phyloP scores from a whole-genome alignment of 2,888 invertebrate genomes.

The Rhorus exstirpatorius region DNA sequence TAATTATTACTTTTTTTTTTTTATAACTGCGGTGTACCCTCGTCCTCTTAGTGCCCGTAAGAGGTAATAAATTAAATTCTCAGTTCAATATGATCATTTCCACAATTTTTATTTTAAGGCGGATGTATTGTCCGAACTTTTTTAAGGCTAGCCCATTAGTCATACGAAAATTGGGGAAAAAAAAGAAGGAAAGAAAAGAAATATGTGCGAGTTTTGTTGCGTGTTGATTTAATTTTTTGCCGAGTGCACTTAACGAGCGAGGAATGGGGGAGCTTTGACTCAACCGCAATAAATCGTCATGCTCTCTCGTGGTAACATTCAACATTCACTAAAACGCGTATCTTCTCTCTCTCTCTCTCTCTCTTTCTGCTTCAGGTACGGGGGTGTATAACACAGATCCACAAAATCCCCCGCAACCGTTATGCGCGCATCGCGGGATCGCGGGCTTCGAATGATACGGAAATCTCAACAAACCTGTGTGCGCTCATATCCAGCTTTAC shows the following conservation, averaged over 20 bases:
- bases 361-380: not conserved
- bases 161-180: constrained; percentile 10
- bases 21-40: not conserved
- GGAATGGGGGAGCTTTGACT: constrained; percentile 27
- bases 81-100: not conserved
- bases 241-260: constrained; percentile 37
- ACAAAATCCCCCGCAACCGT: constrained; percentile 26
- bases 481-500: constrained; percentile 1
- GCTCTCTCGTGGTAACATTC: constrained; percentile 20
- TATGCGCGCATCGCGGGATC: not conserved
- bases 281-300: constrained; percentile 57
- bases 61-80: not conserved
- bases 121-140: constrained; percentile 13
- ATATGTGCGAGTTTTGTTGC: constrained; percentile 39
- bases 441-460: constrained; percentile 56
- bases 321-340: constrained; percentile 4
- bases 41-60: not conserved
- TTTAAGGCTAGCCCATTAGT: constrained; percentile 27
- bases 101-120: constrained; percentile 8
- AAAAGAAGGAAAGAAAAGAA: constrained; percentile 8
- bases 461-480: constrained; percentile 38
- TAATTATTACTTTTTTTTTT: not conserved
- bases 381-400: constrained; percentile 18
- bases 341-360: constrained; percentile 38
- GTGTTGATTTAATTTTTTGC: constrained; percentile 59